Base-by-base conservation (phyloP, 2,888 invertebrate species). In the Spisula solida region DNA sequence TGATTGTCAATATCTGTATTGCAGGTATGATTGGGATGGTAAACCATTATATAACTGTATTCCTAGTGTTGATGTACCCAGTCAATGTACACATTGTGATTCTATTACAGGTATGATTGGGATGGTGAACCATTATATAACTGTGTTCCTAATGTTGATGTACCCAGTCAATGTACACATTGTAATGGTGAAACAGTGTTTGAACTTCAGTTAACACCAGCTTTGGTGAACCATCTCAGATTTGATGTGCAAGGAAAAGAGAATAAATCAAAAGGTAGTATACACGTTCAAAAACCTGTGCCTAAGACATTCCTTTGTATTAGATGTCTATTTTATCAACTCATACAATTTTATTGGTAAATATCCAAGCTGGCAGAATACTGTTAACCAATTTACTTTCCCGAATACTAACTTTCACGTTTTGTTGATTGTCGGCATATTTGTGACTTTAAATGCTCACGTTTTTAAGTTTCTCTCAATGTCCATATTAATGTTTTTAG, bases 141-240 rank as follows among this genome's bases (percentile, higher is more conserved):
- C n/a, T 98, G 98, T 95, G 29, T 82, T n/a, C 79, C 89, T 18
- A 80, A 20, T 60, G 87, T 34, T 83, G 91, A 41, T 95, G 79
- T 91, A 98, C 98, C 95, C 96, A 97, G 80, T 97, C 78, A 51
- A 48, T 98, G 95, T 98, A 98, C 95, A 16, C 60, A 93, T 80
- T 96, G 96, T 94, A 98, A 98, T 84, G 97, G 98, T 0, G 97
- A 97, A 56, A 97, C 98, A 93, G 97, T 97, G 41, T 98, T 98
- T 96, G 99, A 99, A 96, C 97, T 98, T 18, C 99, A 99, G 97
- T 97, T 99, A 78, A 97, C 99, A 82, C 98, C 99, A 0, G 98
- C 98, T 1, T 97, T 98, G 60, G 98, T 98, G 18, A 91, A 93
- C 60, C 87, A 84, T 41, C 92, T 94, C 6, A 90, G 85, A 60